phyloP scores from a whole-genome alignment of 2,797 vertebrate genomes.

The Odontamblyopus rebecca region DNA sequence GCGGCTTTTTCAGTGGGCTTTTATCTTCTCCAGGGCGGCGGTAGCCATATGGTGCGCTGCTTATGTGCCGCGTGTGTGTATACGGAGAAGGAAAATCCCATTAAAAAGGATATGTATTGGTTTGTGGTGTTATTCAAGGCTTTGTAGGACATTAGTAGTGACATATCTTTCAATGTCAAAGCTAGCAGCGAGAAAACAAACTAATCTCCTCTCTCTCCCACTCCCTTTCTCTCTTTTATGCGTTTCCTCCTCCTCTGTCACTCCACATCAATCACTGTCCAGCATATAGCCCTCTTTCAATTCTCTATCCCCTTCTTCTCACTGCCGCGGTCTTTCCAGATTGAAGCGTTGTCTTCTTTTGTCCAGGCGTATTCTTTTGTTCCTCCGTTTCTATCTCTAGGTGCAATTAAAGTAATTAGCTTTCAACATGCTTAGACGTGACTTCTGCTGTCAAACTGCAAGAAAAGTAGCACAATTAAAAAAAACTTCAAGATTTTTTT shows the following conservation, averaged over 20 bases:
- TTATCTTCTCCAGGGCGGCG: slow-evolving; percentile 43
- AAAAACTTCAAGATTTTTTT: slow-evolving; percentile 13
- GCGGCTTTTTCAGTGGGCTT: slow-evolving; percentile 55
- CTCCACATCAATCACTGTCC: slow-evolving; percentile 51
- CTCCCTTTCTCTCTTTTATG: slow-evolving; percentile 36
- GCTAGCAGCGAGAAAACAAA: slow-evolving; percentile 59
- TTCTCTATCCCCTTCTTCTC: slow-evolving; percentile 19
- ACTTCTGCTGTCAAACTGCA: slow-evolving; percentile 2
- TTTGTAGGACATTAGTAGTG: slow-evolving; percentile 62
- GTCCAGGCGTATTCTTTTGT: slow-evolving; percentile 11
- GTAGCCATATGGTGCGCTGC: slow-evolving; percentile 50
- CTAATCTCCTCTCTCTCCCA: slow-evolving; percentile 54
- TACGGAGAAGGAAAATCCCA: slow-evolving; percentile 57
- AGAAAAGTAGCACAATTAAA: background rate
- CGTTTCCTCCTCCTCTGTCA: slow-evolving; percentile 40
- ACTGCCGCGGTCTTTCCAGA: slow-evolving; percentile 9
- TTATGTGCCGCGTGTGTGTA: slow-evolving; percentile 27
- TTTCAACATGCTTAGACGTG: background rate
- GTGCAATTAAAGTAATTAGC: slow-evolving; percentile 3
- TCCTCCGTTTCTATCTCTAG: background rate
- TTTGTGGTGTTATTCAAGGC: slow-evolving; percentile 66
- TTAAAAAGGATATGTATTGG: slow-evolving; percentile 66
- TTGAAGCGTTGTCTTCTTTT: slow-evolving; percentile 19
- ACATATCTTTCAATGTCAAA: slow-evolving; percentile 69
- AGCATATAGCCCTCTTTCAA: slow-evolving; percentile 21